phyloP scores from a whole-genome alignment of 2,113 vertebrate species.

The Hippocampus guttulatus region DNA sequence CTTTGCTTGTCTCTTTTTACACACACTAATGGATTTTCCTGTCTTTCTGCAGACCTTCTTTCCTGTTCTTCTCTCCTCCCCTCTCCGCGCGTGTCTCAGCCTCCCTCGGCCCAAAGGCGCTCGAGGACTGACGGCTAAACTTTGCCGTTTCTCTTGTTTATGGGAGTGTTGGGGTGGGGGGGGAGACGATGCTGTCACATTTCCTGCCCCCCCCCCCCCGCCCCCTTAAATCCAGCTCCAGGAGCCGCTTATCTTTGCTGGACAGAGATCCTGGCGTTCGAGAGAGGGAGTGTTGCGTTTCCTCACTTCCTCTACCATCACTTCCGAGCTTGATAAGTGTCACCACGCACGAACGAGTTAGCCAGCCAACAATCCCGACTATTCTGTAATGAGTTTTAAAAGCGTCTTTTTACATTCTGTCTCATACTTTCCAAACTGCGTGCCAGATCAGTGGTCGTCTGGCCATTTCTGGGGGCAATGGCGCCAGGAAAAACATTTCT shows the following conservation, averaged over 20 bases:
- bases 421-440: constrained; percentile 58
- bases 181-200: constrained; percentile 88
- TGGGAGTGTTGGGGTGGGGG: constrained; percentile 65
- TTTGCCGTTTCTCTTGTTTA: constrained; percentile 75
- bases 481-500: constrained; percentile 33
- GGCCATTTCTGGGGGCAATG: constrained; percentile 6
- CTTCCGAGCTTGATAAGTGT: constrained; percentile 76
- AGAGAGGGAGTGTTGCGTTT: constrained; percentile 57
- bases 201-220: constrained; percentile 90
- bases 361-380: not conserved
- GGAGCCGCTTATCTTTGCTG: constrained; percentile 86
- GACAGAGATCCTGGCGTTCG: constrained; percentile 83
- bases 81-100: constrained; percentile 27
- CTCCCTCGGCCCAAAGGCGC: constrained; percentile 51
- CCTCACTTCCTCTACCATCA: constrained; percentile 85
- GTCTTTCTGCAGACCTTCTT: constrained; percentile 46
- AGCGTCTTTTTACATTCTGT: not conserved
- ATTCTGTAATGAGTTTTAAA: constrained; percentile 6
- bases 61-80: constrained; percentile 46
- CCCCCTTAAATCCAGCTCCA: constrained; percentile 88
- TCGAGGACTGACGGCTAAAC: constrained; percentile 54
- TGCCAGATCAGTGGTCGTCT: constrained; percentile 51
- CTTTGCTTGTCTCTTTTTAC: constrained; percentile 32
- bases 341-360: not conserved
- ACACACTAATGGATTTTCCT: constrained; percentile 52